Evolutionary conservation across 1,140 invertebrate genomes (phyloP).

Genomic region (Spodoptera litura): DNA sequence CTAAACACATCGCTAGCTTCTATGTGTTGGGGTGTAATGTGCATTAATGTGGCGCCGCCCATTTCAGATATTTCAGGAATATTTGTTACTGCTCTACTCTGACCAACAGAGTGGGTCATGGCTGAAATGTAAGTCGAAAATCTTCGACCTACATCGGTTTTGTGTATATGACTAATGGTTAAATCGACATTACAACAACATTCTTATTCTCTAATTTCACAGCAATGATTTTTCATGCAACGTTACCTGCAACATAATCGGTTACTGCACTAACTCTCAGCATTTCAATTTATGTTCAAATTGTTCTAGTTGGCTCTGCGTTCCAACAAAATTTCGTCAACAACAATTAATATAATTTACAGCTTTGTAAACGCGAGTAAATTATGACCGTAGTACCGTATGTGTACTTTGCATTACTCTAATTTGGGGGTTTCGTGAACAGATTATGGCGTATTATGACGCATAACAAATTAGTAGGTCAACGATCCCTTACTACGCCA

Average conservation of each 20-base stretch:
- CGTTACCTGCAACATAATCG: too few species aligned
- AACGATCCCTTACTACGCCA: not conserved
- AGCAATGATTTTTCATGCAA: not conserved
- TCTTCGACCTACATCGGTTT: not conserved
- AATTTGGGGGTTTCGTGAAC: conserved; percentile 17
- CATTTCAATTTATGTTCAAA: conserved; percentile 18
- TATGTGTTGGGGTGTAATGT: conserved; percentile 28
- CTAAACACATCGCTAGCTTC: conserved; percentile 8
- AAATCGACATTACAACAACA: not conserved
- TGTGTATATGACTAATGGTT: not conserved
- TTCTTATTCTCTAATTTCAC: not conserved
- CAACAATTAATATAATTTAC: conserved; percentile 28
- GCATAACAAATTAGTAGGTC: conserved; percentile 13
- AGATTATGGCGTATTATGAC: conserved; percentile 19
- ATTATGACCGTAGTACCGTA: conserved; percentile 1
- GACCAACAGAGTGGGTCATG: conserved; percentile 17
- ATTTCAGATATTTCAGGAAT: conserved; percentile 32
- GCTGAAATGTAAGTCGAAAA: conserved; percentile 7
- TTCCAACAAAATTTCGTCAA: conserved; percentile 24
- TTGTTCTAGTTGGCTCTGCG: conserved; percentile 20
- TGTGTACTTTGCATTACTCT: conserved; percentile 10
- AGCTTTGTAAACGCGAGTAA: not conserved
- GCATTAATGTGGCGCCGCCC: conserved; percentile 22
- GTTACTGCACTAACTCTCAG: not conserved
- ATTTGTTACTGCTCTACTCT: conserved; percentile 3